Percentiles rank a stretch among this genome's conserved stretches.
These are phyloP conservation scores for Parnassius glacialis DNA, from an alignment of 2,888 invertebrate species.

Conservation along the genomic window DNA sequence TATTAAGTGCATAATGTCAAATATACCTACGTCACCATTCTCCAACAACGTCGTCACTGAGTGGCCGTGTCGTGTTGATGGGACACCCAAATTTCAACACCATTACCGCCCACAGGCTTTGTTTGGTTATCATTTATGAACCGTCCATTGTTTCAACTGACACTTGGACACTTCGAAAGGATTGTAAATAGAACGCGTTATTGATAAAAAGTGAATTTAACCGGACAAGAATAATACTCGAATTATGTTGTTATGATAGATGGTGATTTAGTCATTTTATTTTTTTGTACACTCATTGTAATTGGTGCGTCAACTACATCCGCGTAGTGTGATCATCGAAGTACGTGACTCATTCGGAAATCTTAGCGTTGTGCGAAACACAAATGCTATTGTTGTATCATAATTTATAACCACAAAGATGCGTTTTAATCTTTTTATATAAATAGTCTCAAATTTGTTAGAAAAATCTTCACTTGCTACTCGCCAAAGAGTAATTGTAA, in stretches of 20 bases:
- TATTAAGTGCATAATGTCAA: not conserved
- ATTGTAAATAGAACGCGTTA: slow-evolving; percentile 10
- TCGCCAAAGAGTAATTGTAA: too few species aligned
- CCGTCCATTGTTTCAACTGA: slow-evolving; percentile 22
- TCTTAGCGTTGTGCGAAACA: too few species aligned
- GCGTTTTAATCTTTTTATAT: too few species aligned
- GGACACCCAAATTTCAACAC: slow-evolving; percentile 5
- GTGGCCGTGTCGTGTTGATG: slow-evolving; percentile 8
- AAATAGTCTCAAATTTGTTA: too few species aligned
- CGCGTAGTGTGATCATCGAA: too few species aligned
- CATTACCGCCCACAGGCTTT: slow-evolving; percentile 23
- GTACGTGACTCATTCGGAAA: too few species aligned
- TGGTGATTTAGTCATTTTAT: not conserved
- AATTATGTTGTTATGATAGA: slow-evolving; percentile 17
- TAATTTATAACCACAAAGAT: too few species aligned
- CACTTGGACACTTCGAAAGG: slow-evolving; percentile 12
- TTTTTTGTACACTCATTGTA: too few species aligned
- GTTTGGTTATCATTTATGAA: slow-evolving; percentile 21
- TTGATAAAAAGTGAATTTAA: slow-evolving; percentile 15
- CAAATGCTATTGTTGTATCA: too few species aligned
- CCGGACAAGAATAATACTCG: slow-evolving; percentile 1
- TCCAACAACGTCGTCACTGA: slow-evolving; percentile 1
- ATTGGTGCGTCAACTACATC: too few species aligned
- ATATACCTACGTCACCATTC: not conserved
- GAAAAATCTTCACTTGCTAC: too few species aligned